phyloP scores from a whole-genome alignment of 2,113 vertebrate species.

The Nyctereutes procyonoides region DNA sequence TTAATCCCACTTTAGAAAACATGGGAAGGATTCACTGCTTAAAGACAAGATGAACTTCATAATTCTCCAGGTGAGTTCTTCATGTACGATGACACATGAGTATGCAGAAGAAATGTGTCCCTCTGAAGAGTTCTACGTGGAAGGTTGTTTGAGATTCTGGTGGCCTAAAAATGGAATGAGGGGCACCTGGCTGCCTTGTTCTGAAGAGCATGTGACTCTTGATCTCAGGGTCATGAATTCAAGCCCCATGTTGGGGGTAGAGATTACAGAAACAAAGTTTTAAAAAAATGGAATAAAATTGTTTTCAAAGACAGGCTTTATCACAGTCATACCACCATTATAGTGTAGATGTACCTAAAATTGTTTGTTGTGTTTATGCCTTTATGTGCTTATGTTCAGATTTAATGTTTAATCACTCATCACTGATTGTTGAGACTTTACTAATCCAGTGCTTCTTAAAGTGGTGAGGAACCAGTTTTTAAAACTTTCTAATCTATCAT shows the following conservation, averaged over 20 bases:
- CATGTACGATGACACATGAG: background rate
- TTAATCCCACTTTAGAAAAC: slow-evolving; percentile 21
- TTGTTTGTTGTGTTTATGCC: background rate
- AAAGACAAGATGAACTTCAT: background rate
- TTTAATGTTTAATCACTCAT: background rate
- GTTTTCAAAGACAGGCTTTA: background rate
- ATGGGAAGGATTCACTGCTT: background rate
- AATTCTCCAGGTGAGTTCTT: background rate
- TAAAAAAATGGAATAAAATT: background rate
- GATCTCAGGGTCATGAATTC: background rate
- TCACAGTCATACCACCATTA: background rate
- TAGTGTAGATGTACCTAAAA: background rate
- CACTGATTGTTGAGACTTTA: background rate
- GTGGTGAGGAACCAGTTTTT: background rate
- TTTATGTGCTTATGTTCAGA: background rate
- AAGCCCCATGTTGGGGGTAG: background rate
- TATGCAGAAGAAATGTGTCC: background rate
- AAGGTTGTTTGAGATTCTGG: slow-evolving; percentile 33
- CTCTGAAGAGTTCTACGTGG: background rate
- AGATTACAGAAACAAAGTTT: background rate
- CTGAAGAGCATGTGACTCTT: background rate
- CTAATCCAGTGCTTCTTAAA: background rate
- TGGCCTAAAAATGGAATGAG: background rate
- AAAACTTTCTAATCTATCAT: background rate
- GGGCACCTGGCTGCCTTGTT: background rate